Evolutionary conservation across 1,140 invertebrate species (phyloP).

Genomic region (Pseudomyrmex concolor): DNA sequence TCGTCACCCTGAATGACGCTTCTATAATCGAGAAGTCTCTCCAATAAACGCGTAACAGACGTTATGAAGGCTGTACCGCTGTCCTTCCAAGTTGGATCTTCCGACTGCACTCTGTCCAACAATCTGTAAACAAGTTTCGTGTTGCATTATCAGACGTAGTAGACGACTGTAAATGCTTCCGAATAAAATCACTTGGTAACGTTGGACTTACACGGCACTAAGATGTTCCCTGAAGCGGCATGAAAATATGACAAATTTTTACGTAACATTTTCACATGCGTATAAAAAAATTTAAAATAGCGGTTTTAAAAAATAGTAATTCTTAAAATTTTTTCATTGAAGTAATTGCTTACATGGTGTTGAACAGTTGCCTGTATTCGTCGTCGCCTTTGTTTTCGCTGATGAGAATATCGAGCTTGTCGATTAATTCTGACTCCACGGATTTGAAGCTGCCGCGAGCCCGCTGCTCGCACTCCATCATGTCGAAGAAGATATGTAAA

Average conservation of each 20-base stretch:
- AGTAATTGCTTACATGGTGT: constrained; percentile 92
- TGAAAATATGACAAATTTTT: constrained; percentile 73
- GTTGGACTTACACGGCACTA: constrained; percentile 93
- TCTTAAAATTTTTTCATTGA: neutral
- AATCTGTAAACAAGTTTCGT: constrained; percentile 86
- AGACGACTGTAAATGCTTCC: neutral
- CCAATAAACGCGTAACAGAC: constrained; percentile 94
- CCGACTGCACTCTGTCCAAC: constrained; percentile 93
- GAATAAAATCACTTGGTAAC: constrained; percentile 11
- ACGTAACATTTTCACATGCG: neutral
- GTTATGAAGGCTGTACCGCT: constrained; percentile 96
- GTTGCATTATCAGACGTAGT: neutral
- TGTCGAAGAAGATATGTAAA: constrained; percentile 97
- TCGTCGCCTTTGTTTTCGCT: constrained; percentile 97
- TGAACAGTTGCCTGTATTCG: constrained; percentile 95
- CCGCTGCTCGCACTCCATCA: constrained; percentile 97
- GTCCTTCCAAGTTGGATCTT: constrained; percentile 95
- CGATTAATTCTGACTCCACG: constrained; percentile 96
- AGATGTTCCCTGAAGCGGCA: constrained; percentile 92
- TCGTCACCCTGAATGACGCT: constrained; percentile 96
- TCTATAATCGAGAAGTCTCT: constrained; percentile 95
- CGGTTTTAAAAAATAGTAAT: no score
- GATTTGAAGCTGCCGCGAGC: constrained; percentile 93
- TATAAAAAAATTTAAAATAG: no score
- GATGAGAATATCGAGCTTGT: constrained; percentile 96